Conservation (phyloP, 53 echinoderm and acorn worm genomes). For the Henricia sp. region DNA sequence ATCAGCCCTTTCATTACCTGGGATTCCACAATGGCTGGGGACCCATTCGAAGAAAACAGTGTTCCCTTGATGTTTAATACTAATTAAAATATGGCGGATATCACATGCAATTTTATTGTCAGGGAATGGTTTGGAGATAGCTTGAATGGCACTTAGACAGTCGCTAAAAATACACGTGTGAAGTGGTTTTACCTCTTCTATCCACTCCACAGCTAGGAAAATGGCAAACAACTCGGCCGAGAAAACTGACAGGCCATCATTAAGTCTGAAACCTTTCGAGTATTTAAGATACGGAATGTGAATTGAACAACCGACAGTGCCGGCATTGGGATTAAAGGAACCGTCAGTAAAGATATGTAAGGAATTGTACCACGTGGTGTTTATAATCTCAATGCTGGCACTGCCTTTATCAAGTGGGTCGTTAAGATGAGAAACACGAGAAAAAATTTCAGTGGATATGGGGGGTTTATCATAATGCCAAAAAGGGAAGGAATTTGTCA, state of each 20-base stretch:
- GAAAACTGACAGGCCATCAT: constrained; percentile 1
- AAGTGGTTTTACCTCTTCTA: constrained; percentile 10
- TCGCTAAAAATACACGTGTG: constrained; percentile 1
- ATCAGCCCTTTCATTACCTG: not conserved
- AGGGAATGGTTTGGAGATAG: not conserved
- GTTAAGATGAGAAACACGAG: not conserved
- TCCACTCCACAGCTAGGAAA: constrained; percentile 31
- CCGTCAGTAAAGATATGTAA: constrained; percentile 14
- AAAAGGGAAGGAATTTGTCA: not conserved
- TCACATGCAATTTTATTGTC: not conserved
- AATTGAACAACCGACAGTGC: not conserved
- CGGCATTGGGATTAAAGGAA: not conserved
- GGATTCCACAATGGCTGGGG: not conserved
- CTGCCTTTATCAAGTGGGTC: not conserved
- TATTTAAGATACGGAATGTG: constrained; percentile 19
- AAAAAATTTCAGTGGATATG: constrained; percentile 8
- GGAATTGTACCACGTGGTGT: not conserved
- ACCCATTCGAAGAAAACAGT: not conserved
- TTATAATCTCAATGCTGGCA: not conserved
- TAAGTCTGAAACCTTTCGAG: not conserved
- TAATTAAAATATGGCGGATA: not conserved
- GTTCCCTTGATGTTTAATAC: not conserved
- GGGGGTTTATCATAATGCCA: not conserved
- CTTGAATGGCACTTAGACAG: not conserved
- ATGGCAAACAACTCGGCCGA: constrained; percentile 27